Conservation (phyloP, 2,888 invertebrate genomes). For the Tetranychus piercei region DNA sequence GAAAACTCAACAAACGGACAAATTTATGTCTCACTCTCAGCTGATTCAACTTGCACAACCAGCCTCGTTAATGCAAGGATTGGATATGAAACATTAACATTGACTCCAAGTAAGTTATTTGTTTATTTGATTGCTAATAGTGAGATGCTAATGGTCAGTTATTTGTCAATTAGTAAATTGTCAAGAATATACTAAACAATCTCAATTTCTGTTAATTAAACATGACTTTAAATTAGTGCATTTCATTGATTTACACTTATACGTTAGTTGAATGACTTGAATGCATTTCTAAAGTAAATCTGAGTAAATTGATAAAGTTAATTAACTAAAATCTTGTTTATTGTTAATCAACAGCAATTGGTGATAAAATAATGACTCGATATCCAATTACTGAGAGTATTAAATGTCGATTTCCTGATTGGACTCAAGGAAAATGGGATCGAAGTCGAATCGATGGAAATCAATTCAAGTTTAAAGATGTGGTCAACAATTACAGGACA, state of each 20-base stretch:
- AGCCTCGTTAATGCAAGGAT: conserved; percentile 40
- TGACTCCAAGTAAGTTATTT: conserved; percentile 34
- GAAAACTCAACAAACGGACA: conserved; percentile 38
- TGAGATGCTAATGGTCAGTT: neutral
- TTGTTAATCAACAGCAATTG: conserved; percentile 20
- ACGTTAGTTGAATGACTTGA: neutral
- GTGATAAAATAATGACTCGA: conserved; percentile 23
- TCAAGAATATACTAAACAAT: too few relatives aligned
- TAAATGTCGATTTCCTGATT: conserved; percentile 41
- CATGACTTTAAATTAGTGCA: too few relatives aligned
- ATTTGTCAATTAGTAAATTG: too few relatives aligned
- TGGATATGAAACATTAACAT: conserved; percentile 42
- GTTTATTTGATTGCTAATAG: neutral
- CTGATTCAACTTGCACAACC: conserved; percentile 45
- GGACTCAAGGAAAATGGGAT: conserved; percentile 47
- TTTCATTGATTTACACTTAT: too few relatives aligned
- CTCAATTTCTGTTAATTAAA: too few relatives aligned
- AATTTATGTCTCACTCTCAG: conserved; percentile 43
- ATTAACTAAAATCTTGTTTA: neutral
- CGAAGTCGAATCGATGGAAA: conserved; percentile 38
- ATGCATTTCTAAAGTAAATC: neutral
- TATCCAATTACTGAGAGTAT: conserved; percentile 22
- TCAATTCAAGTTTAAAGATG: conserved; percentile 38
- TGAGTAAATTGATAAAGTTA: neutral
- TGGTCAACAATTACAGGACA: conserved; percentile 37